A percentile compares a stretch with the other conserved stretches of the same genome.
phyloP scores from a whole-genome alignment of 2,113 vertebrate genomes.

The Hipposideros armiger region DNA sequence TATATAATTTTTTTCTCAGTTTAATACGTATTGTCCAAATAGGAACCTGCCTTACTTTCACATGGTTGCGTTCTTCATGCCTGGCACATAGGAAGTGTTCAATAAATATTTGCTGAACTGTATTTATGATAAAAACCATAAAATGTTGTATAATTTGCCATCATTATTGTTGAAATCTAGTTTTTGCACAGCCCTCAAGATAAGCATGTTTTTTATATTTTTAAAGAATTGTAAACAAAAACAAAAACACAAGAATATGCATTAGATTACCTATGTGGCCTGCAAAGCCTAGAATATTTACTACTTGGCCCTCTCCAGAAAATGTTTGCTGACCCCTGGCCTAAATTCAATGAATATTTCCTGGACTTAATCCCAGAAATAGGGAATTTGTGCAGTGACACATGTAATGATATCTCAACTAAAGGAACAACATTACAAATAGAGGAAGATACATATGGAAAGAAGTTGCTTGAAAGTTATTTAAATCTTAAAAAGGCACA shows the following conservation, averaged over 20 bases:
- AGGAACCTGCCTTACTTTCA: background rate
- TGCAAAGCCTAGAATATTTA: background rate
- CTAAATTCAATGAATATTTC: conserved; percentile 52
- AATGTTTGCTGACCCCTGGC: background rate
- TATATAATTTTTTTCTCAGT: background rate
- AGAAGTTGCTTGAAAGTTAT: background rate
- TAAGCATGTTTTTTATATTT: background rate
- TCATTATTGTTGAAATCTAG: background rate
- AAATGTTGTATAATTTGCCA: conserved; percentile 1
- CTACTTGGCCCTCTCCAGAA: background rate
- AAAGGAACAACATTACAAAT: background rate
- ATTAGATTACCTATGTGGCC: background rate
- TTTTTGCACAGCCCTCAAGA: background rate
- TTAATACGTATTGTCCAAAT: background rate
- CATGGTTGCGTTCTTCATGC: background rate
- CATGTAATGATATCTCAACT: conserved; percentile 26
- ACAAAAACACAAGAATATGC: background rate
- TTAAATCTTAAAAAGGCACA: background rate
- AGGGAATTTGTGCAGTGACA: background rate
- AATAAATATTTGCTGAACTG: conserved; percentile 30
- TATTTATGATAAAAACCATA: background rate
- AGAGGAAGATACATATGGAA: background rate
- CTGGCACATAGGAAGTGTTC: background rate
- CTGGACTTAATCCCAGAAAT: background rate
- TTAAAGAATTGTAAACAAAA: background rate